Conservation (phyloP, 2,113 vertebrate species). For the Oryzias celebensis region DNA sequence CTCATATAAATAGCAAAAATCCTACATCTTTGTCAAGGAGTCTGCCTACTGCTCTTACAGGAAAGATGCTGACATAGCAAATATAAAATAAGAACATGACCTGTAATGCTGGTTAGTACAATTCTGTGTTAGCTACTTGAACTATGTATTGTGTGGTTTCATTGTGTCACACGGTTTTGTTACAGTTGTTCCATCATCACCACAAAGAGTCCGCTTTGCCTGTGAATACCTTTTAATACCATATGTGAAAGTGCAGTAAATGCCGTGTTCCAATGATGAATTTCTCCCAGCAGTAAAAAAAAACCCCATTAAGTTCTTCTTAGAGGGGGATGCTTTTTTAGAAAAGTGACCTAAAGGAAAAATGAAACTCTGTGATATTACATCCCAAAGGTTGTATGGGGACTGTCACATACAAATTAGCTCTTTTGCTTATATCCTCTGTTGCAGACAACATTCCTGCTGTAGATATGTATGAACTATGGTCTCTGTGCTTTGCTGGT, state of each 20-base stretch:
- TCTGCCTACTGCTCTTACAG: not conserved
- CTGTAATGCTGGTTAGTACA: slow-evolving; percentile 1
- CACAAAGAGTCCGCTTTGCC: slow-evolving; percentile 32
- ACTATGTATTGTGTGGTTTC: slow-evolving; percentile 15
- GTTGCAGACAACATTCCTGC: slow-evolving; percentile 45
- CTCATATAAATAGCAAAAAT: not conserved
- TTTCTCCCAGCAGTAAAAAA: slow-evolving; percentile 36
- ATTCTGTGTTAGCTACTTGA: slow-evolving; percentile 12
- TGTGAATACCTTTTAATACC: slow-evolving; percentile 44
- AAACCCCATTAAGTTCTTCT: slow-evolving; percentile 45
- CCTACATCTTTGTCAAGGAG: too few species aligned
- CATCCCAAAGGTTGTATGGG: slow-evolving; percentile 30
- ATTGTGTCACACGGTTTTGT: not conserved
- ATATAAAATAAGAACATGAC: slow-evolving; percentile 18
- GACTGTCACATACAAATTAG: slow-evolving; percentile 58
- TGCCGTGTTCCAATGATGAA: slow-evolving; percentile 52
- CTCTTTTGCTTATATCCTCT: slow-evolving; percentile 35
- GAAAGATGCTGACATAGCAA: slow-evolving; percentile 11
- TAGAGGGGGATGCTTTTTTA: slow-evolving; percentile 38
- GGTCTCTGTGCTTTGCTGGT: slow-evolving; percentile 8
- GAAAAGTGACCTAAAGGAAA: slow-evolving; percentile 37
- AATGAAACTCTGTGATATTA: slow-evolving; percentile 38
- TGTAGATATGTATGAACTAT: slow-evolving; percentile 54
- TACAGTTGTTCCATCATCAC: slow-evolving; percentile 7
- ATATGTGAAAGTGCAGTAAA: slow-evolving; percentile 48